Evolutionary conservation across 2,888 invertebrate genomes (phyloP), one percentile per base, ranked within the genome.

Genomic region (Tortricodes alternella): DNA sequence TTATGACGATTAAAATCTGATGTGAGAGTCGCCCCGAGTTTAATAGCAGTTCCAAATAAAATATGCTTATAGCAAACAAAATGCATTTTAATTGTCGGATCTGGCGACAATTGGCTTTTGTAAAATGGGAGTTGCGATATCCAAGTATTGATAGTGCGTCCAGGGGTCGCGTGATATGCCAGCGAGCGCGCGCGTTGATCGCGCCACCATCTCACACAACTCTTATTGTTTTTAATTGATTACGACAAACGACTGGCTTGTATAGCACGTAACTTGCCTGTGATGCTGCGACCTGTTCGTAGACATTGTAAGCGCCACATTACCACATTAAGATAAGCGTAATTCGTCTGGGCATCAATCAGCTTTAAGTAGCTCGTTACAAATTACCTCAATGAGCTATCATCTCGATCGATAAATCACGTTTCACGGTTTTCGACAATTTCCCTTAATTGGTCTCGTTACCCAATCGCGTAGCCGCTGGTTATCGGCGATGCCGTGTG

Each of bases 381-480:
- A 82, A 77, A 83, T 81, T 79, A 73, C 78, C 62, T 65, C 73
- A 71, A 74, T 78, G 73, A 78, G 74, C 66, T 65, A 73, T 73
- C 68, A 71, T 71, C 73, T 71, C 66, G 66, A 66, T 60, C 63
- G 67, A 80, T 85, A 84, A 83, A 85, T 84, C 76, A 76, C 75
- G 66, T 71, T 63, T 67, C 66, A 70, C 73, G 66, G 67, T 81
- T 77, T 79, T 82, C 79, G 78, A 71, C 76, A 76, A 80, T 84
- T 80, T 80, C 64, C 84, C 79, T 77, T 87, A 85, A 87, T 87
- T 84, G 85, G 85, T 73, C 61, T 73, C 68, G 75, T 80, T 83
- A 79, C 74, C 66, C 71, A 83, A 83, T 79, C 78, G 70, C 48
- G 58, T 60, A 18, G 44, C 29, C 4, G 60, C 61, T 76, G 80